Evolutionary conservation across 2,113 vertebrate species (phyloP).

Genomic region (Oryzias celebensis): DNA sequence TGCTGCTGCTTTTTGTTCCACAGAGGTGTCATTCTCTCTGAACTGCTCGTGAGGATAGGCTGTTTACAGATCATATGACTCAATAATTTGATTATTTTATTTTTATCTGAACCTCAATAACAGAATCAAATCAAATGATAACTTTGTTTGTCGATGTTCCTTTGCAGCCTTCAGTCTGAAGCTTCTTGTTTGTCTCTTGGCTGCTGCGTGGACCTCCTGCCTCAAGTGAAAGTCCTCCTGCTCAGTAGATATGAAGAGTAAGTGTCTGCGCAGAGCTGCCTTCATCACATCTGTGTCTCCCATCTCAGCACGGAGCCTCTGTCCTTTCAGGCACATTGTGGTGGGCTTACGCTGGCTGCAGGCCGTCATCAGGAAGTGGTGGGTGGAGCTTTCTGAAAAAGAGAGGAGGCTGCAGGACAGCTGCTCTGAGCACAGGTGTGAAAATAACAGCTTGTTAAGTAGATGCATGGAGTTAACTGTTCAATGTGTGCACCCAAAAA

Average conservation of each 20-base stretch:
- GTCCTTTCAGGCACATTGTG: constrained; percentile 83
- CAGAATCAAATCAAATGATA: too few relatives aligned
- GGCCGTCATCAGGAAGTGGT: constrained; percentile 94
- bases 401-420: constrained; percentile 82
- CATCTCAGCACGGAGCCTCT: too few relatives aligned
- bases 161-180: constrained; percentile 90
- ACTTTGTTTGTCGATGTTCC: neutral
- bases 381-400: constrained; percentile 89
- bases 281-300: neutral
- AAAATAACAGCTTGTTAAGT: too few relatives aligned
- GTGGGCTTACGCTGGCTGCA: constrained; percentile 97
- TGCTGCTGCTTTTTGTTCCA: too few relatives aligned
- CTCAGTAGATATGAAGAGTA: constrained; percentile 95
- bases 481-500: too few relatives aligned
- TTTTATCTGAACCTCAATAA: too few relatives aligned
- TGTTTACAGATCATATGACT: neutral
- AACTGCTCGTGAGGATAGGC: neutral
- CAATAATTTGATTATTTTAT: too few relatives aligned
- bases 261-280: constrained; percentile 53
- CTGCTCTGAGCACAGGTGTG: constrained; percentile 74
- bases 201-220: constrained; percentile 97
- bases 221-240: constrained; percentile 88
- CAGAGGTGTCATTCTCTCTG: neutral
- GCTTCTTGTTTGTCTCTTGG: constrained; percentile 90
- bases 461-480: too few relatives aligned